Conservation (phyloP, 2,797 vertebrate species). For the Coilia nasus region DNA sequence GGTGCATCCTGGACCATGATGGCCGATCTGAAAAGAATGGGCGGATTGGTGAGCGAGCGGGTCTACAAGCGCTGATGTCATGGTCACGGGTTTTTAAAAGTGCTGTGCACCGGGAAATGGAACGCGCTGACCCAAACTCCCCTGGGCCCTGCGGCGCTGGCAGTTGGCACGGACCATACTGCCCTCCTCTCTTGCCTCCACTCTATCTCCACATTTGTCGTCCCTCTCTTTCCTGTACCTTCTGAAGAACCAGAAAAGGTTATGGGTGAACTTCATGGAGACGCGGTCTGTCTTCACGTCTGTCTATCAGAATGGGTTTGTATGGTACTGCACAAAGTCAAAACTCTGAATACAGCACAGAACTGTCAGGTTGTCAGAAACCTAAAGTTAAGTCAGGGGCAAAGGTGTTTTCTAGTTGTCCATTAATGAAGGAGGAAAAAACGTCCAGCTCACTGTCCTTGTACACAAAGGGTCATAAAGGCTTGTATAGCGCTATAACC, state of each 20-base stretch:
- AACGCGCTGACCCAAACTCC: slow-evolving; percentile 13
- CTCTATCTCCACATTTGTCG: slow-evolving; percentile 47
- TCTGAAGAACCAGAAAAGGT: background rate
- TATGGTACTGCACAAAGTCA: background rate
- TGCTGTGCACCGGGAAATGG: slow-evolving; percentile 4
- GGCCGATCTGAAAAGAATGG: background rate
- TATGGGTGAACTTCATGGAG: background rate
- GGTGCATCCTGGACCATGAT: background rate
- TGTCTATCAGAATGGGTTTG: background rate
- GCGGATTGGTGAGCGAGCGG: background rate
- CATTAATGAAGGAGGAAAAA: background rate
- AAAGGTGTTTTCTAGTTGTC: background rate
- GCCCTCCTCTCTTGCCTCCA: background rate
- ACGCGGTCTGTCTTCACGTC: background rate
- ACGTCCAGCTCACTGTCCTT: background rate
- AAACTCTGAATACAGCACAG: background rate
- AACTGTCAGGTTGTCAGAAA: background rate
- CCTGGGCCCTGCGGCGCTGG: background rate
- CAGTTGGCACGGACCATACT: background rate
- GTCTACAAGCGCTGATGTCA: slow-evolving; percentile 18
- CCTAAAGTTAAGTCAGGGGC: background rate
- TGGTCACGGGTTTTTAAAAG: background rate
- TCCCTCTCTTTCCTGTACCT: slow-evolving; percentile 51
- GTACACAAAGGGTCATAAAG: background rate
- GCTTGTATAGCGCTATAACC: background rate